These are phyloP conservation scores for Isichthys henryi DNA, from an alignment of 2,113 vertebrate species.

Conservation along the genomic window DNA sequence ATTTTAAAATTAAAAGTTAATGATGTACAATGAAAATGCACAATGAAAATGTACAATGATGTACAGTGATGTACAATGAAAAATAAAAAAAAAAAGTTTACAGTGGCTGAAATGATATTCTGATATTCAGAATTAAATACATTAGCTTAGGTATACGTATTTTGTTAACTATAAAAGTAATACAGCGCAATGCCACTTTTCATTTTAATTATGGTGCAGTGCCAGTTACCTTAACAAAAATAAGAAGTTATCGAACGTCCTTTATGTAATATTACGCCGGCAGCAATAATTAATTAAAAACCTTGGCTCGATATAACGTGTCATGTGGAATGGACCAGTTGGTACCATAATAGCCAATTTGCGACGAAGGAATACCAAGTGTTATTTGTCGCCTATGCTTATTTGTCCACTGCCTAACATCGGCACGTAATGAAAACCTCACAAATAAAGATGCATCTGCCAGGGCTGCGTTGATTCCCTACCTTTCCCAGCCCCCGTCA, in stretches of 20 bases:
- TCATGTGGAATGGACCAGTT: neutral
- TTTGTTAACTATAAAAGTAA: neutral
- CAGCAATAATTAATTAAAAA: conserved; percentile 1
- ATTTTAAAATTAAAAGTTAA: neutral
- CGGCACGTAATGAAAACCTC: neutral
- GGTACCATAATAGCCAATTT: neutral
- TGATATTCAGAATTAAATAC: neutral
- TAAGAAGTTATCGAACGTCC: neutral
- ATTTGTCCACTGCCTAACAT: neutral
- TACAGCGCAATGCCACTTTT: neutral
- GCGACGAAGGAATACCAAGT: neutral
- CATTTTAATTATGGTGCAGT: neutral
- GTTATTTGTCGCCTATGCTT: neutral
- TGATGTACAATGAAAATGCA: neutral
- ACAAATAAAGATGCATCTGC: neutral
- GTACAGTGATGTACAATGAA: neutral
- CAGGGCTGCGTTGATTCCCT: neutral
- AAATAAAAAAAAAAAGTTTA: neutral
- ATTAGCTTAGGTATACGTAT: neutral
- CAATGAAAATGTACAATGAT: neutral
- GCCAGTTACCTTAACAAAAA: neutral
- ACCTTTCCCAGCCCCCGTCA: conserved; percentile 16
- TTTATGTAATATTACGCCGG: neutral
- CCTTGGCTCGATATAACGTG: neutral
- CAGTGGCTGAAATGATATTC: neutral